Conservation (phyloP, 2,888 invertebrate genomes). For the Eupithecia pulchellata region DNA sequence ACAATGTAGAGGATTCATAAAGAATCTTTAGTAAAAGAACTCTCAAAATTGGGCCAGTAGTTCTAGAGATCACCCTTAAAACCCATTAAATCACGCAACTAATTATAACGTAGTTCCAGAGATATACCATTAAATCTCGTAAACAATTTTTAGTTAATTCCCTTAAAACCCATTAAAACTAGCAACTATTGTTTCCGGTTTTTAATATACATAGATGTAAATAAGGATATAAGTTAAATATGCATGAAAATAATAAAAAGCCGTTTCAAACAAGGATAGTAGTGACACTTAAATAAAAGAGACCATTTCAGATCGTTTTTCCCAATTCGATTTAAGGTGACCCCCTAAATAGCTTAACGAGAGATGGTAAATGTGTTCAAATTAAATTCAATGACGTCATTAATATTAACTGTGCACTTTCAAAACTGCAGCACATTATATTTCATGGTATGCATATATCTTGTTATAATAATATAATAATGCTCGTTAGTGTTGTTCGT, state of each 20-base stretch:
- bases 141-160: too few species aligned
- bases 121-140: too few species aligned
- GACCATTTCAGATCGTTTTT: constrained; percentile 31
- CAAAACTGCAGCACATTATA: not conserved
- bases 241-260: constrained; percentile 16
- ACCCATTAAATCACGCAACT: not conserved
- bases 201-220: not conserved
- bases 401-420: not conserved
- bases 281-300: constrained; percentile 34
- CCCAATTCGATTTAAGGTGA: constrained; percentile 24
- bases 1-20: not conserved
- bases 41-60: not conserved
- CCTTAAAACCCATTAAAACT: not conserved
- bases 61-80: not conserved
- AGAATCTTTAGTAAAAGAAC: not conserved
- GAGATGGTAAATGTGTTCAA: constrained; percentile 11
- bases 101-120: too few species aligned
- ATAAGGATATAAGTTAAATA: constrained; percentile 13
- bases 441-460: not conserved
- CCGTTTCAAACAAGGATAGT: constrained; percentile 29
- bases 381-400: not conserved
- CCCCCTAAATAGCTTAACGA: constrained; percentile 3
- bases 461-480: not conserved
- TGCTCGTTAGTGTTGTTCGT: not conserved
- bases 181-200: not conserved